phyloP scores from a whole-genome alignment of 2,113 vertebrate species.

The Phalacrocorax brasilianus region DNA sequence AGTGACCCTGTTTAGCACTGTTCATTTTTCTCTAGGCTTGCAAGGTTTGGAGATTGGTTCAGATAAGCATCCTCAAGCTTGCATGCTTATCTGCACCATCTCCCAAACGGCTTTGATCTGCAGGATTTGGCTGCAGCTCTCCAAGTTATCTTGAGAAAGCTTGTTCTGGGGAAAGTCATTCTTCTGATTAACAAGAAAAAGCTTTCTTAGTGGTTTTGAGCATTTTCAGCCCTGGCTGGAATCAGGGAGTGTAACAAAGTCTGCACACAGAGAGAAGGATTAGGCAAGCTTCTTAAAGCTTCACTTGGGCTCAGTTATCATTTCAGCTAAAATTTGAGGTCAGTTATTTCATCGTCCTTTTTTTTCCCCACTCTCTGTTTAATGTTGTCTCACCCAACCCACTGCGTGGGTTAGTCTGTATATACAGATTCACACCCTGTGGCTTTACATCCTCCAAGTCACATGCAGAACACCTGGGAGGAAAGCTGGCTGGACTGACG shows the following conservation, averaged over 20 bases:
- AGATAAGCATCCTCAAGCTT: conserved; percentile 65
- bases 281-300: not conserved
- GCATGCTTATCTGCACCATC: conserved; percentile 56
- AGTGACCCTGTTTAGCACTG: not conserved
- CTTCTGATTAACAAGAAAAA: conserved; percentile 55
- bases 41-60: conserved; percentile 34
- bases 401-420: rapidly evolving
- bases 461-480: not conserved
- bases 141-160: conserved; percentile 59
- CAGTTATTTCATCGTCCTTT: not conserved
- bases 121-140: conserved; percentile 50
- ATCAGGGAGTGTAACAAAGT: not conserved
- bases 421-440: not conserved
- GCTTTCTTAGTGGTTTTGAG: conserved; percentile 41
- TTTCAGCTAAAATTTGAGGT: not conserved
- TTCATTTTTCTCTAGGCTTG: conserved; percentile 51
- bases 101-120: conserved; percentile 46
- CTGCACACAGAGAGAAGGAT: not conserved
- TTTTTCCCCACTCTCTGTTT: not conserved
- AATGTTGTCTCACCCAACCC: not conserved
- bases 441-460: not conserved
- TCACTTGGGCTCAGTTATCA: not conserved
- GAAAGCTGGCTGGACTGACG: not conserved
- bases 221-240: conserved; percentile 11
- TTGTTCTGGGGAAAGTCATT: conserved; percentile 37